Conservation (phyloP, 2,113 vertebrate genomes). For the Haemorhous mexicanus region DNA sequence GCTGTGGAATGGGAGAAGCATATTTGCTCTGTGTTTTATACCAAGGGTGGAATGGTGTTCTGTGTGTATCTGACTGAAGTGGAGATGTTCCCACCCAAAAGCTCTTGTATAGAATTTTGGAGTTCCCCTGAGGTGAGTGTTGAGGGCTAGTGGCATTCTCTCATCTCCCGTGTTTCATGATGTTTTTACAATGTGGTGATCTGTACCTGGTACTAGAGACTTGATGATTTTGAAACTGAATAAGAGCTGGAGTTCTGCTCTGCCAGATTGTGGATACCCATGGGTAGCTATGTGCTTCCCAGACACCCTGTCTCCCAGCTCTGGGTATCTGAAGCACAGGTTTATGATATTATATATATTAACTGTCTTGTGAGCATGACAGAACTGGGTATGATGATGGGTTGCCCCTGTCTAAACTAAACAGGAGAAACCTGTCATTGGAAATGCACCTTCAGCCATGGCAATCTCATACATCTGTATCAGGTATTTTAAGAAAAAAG, state of each 20-base stretch:
- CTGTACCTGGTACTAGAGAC: neutral
- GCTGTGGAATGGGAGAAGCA: neutral
- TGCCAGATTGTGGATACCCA: neutral
- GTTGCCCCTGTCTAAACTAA: neutral
- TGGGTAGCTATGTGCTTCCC: neutral
- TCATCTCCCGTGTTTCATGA: neutral
- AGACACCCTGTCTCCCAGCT: neutral
- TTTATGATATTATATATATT: neutral
- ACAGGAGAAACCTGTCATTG: neutral
- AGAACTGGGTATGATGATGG: neutral
- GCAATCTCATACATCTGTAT: neutral
- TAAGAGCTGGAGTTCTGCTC: neutral
- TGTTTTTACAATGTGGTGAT: fast-evolving
- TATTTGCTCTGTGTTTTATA: neutral
- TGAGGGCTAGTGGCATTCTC: neutral
- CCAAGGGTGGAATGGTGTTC: neutral
- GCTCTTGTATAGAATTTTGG: neutral
- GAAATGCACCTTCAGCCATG: neutral
- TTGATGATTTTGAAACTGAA: neutral
- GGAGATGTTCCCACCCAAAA: neutral
- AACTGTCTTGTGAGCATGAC: neutral
- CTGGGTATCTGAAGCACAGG: neutral
- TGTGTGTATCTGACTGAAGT: neutral
- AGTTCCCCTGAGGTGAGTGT: neutral
- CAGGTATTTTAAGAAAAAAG: neutral